These are phyloP conservation scores for Nothocercus julius DNA, from an alignment of 2,113 vertebrate genomes.

Conservation along the genomic window DNA sequence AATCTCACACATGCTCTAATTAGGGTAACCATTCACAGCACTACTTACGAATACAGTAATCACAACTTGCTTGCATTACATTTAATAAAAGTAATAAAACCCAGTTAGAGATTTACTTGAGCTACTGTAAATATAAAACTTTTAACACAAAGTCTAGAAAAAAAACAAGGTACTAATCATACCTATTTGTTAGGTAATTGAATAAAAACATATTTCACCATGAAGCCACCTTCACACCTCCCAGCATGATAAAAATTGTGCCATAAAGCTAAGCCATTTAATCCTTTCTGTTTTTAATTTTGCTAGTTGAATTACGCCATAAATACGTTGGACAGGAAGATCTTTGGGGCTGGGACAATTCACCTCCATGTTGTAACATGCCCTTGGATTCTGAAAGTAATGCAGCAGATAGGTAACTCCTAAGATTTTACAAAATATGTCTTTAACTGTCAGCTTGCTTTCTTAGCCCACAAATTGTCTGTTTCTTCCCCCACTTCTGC, in stretches of 20 bases:
- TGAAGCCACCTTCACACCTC: neutral
- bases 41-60: neutral
- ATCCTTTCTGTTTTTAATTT: neutral
- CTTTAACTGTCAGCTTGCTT: accelerated
- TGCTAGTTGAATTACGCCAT: neutral
- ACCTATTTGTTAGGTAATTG: neutral
- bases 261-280: neutral
- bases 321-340: neutral
- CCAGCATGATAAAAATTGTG: neutral
- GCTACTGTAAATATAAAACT: neutral
- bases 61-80: neutral
- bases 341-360: neutral
- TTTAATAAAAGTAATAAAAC: neutral
- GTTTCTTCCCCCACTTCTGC: neutral
- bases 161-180: neutral
- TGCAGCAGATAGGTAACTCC: neutral
- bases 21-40: neutral
- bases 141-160: neutral
- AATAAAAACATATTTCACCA: neutral
- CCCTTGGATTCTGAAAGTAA: neutral
- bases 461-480: neutral
- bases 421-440: neutral
- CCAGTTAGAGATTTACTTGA: neutral
- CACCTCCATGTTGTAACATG: neutral
- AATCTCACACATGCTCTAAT: neutral